Evolutionary conservation across 2,888 invertebrate genomes (phyloP).

Genomic region (Gasteruption jaculator): DNA sequence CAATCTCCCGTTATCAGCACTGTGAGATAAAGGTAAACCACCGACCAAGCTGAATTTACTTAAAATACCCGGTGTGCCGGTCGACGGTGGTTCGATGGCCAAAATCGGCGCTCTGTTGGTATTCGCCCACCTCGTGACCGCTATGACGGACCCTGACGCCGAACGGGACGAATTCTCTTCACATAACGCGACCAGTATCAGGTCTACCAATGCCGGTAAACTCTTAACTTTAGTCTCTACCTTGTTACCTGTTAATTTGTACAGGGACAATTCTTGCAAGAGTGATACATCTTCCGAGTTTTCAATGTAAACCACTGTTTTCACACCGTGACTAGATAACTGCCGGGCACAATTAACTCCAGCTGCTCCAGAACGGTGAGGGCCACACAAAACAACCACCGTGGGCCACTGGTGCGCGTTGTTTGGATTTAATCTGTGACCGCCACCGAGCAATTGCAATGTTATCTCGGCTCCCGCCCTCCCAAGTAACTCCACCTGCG

Average conservation of each 20-base stretch:
- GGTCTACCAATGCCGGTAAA: conserved; percentile 54
- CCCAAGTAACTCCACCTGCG: conserved; percentile 70
- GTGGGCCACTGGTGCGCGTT: conserved; percentile 86
- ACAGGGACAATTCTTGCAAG: conserved; percentile 64
- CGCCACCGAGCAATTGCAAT: conserved; percentile 78
- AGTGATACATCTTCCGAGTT: conserved; percentile 52
- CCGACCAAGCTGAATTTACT: conserved; percentile 69
- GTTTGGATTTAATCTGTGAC: conserved; percentile 75
- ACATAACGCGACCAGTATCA: conserved; percentile 58
- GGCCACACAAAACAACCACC: conserved; percentile 70
- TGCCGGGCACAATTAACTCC: conserved; percentile 76
- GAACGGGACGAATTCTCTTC: conserved; percentile 51
- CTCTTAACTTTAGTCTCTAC: conserved; percentile 55
- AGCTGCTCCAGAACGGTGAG: conserved; percentile 65
- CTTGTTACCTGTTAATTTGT: conserved; percentile 62
- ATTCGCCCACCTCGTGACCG: conserved; percentile 65
- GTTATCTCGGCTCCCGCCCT: conserved; percentile 82
- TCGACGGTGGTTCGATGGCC: conserved; percentile 71
- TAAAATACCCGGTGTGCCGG: conserved; percentile 60
- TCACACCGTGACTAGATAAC: conserved; percentile 77
- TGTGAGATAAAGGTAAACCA: conserved; percentile 65
- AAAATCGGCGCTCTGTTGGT: conserved; percentile 69
- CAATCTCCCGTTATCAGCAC: conserved; percentile 65
- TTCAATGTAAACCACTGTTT: conserved; percentile 61
- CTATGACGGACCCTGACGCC: conserved; percentile 52